Conservation (phyloP, 1,140 invertebrate genomes). For the Drosophila pachea region DNA sequence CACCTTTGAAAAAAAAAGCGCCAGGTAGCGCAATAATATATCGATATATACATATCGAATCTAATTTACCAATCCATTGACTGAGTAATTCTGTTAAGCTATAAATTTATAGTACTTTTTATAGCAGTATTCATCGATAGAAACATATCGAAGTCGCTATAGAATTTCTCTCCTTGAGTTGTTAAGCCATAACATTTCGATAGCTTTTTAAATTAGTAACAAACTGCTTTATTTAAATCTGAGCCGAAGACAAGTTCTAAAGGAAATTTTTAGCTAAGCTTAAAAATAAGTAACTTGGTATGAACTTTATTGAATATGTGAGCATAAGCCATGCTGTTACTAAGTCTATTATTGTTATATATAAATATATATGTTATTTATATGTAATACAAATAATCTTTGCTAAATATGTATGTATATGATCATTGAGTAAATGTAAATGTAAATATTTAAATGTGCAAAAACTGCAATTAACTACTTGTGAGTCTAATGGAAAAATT, state of each 20-base stretch:
- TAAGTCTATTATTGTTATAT: constrained; percentile 55
- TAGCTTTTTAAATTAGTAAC: too few relatives aligned
- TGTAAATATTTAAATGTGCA: constrained; percentile 36
- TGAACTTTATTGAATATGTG: constrained; percentile 49
- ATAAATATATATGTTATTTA: constrained; percentile 33
- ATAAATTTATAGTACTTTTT: too few relatives aligned
- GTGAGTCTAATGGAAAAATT: constrained; percentile 53
- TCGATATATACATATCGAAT: constrained; percentile 10
- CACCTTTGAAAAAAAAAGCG: constrained; percentile 28
- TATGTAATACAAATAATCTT: constrained; percentile 38
- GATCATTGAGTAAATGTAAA: constrained; percentile 24
- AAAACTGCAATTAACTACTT: constrained; percentile 45
- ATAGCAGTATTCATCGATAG: too few relatives aligned
- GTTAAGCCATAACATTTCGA: too few relatives aligned
- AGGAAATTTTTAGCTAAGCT: neutral
- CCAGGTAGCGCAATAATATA: neutral
- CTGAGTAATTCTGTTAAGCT: too few relatives aligned
- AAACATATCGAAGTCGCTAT: too few relatives aligned
- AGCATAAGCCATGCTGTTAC: constrained; percentile 34
- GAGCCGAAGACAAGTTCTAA: neutral
- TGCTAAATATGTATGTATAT: constrained; percentile 39
- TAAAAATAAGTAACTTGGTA: constrained; percentile 21
- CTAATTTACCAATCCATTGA: too few relatives aligned
- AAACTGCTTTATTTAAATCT: neutral
- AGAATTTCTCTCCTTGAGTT: neutral